Evolutionary conservation across 2,888 invertebrate species (phyloP).

Genomic region (Cyclophora albipunctata): DNA sequence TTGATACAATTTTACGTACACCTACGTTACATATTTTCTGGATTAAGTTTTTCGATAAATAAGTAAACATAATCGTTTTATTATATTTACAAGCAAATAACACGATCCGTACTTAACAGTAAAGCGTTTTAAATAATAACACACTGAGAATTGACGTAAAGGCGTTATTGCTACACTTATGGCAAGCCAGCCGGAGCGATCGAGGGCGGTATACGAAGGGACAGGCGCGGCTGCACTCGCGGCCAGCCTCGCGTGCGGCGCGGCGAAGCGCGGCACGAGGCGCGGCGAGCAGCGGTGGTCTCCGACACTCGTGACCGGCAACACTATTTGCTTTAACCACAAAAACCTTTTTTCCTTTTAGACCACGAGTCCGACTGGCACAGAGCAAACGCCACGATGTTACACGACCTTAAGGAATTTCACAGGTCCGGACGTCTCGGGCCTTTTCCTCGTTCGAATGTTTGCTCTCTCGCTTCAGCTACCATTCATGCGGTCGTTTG

Average conservation of each 20-base stretch:
- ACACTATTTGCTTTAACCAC: conserved; percentile 65
- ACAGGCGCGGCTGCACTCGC: conserved; percentile 1
- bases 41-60: conserved; percentile 70
- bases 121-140: conserved; percentile 74
- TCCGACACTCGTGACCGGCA: conserved; percentile 65
- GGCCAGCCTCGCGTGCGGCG: conserved; percentile 9
- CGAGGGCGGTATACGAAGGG: conserved; percentile 27
- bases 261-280: conserved; percentile 5
- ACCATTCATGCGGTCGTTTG: conserved; percentile 66
- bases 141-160: conserved; percentile 75
- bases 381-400: conserved; percentile 71
- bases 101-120: conserved; percentile 66
- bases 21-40: conserved; percentile 69
- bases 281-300: conserved; percentile 62
- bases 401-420: conserved; percentile 72
- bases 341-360: conserved; percentile 72
- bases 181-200: conserved; percentile 61
- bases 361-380: conserved; percentile 65
- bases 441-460: conserved; percentile 63
- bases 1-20: conserved; percentile 74
- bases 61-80: conserved; percentile 67
- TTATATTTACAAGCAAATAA: conserved; percentile 74
- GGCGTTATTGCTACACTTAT: conserved; percentile 66
- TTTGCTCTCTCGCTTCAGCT: conserved; percentile 71
- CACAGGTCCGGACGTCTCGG: conserved; percentile 63